Percentiles rank a stretch among this genome's conserved stretches.
Evolutionary conservation across 2,113 vertebrate genomes (phyloP).

Genomic region (Mesembrinibis cayennensis): DNA sequence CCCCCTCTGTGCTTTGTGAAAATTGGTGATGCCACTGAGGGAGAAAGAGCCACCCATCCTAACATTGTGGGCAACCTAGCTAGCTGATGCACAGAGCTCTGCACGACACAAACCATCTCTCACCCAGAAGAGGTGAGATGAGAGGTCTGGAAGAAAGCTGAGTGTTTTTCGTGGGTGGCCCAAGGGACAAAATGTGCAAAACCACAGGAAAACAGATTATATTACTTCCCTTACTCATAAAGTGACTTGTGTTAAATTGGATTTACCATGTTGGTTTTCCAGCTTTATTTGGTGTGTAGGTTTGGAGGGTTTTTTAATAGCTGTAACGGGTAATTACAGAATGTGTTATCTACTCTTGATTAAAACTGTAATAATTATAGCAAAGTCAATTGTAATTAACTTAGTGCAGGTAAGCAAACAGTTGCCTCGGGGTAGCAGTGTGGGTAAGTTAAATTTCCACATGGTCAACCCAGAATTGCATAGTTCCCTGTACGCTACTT

Average conservation of each 20-base stretch:
- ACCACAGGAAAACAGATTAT: neutral
- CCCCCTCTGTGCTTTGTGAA: neutral
- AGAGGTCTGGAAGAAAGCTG: neutral
- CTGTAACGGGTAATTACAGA: neutral
- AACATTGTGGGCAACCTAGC: neutral
- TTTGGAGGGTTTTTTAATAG: neutral
- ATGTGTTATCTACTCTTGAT: neutral
- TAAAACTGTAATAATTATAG: neutral
- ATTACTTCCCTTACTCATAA: neutral
- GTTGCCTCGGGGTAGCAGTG: neutral
- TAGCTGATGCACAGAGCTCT: neutral
- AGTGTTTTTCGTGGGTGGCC: neutral
- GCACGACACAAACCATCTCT: neutral
- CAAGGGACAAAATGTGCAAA: neutral
- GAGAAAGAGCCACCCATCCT: neutral
- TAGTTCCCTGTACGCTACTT: neutral
- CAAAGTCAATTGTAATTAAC: constrained; percentile 4
- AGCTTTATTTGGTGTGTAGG: neutral
- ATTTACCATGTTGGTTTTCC: neutral
- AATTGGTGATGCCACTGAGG: neutral
- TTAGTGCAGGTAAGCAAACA: constrained; percentile 2
- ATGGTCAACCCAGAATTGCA: neutral
- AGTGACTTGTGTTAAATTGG: neutral
- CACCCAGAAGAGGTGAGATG: neutral
- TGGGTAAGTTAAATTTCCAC: neutral